Conservation (phyloP, 2,113 vertebrate species). For the Onychorhynchus coronatus region DNA sequence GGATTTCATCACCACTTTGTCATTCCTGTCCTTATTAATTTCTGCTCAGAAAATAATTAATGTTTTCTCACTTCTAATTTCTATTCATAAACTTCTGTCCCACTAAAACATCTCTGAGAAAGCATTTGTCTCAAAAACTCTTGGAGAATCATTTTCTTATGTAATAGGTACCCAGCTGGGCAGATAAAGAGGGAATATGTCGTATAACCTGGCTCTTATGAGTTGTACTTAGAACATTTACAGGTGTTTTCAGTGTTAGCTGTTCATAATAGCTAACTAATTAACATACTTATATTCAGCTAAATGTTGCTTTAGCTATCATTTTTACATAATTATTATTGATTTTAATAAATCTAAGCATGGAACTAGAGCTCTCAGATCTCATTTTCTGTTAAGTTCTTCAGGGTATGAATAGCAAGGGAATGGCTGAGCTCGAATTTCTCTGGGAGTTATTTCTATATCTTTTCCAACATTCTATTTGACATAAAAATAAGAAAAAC, state of each 20-base stretch:
- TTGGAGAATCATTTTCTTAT: background rate
- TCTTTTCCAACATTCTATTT: background rate
- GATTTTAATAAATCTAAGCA: background rate
- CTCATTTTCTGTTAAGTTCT: background rate
- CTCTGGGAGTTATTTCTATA: background rate
- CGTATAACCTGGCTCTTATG: background rate
- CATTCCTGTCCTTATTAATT: background rate
- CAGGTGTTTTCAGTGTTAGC: background rate
- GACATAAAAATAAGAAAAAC: background rate
- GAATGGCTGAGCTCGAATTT: background rate
- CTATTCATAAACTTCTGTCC: background rate
- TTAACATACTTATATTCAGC: background rate
- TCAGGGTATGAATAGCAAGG: background rate
- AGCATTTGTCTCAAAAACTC: background rate
- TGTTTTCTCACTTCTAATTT: background rate
- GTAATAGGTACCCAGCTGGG: background rate
- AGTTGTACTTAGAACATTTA: background rate
- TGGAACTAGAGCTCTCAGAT: background rate
- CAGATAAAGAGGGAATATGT: background rate
- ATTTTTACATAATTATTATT: background rate
- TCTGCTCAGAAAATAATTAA: background rate
- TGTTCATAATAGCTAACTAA: background rate
- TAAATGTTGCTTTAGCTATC: background rate
- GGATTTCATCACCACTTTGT: background rate
- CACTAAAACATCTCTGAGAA: background rate